A percentile compares a stretch with the other conserved stretches of the same genome.
Conservation (phyloP, 2,113 vertebrate genomes). For the Mandrillus leucophaeus region DNA sequence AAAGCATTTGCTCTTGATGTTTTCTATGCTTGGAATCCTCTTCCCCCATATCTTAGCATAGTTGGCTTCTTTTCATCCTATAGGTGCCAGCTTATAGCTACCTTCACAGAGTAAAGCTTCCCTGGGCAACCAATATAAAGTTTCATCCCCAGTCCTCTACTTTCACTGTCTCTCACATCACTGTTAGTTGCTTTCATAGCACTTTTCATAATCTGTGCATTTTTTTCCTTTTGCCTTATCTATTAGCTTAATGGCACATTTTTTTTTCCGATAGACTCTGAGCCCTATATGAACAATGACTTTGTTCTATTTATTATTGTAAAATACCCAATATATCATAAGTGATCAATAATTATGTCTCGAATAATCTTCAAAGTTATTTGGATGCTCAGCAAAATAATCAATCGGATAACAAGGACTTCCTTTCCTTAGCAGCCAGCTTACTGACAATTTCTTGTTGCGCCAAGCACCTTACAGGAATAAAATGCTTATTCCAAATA, state of each 20-base stretch:
- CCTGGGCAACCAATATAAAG: not conserved
- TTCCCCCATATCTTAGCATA: not conserved
- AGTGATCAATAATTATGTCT: too few species aligned
- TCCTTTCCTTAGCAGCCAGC: not conserved
- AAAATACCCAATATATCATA: too few species aligned
- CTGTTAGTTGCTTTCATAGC: not conserved
- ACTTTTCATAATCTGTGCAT: not conserved
- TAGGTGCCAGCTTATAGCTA: not conserved
- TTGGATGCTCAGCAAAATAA: too few species aligned
- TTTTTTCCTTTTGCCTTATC: not conserved
- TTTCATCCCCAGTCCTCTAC: not conserved
- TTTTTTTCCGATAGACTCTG: too few species aligned
- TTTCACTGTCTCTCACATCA: not conserved
- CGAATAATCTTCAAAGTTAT: too few species aligned
- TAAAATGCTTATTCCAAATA: not conserved
- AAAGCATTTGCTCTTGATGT: not conserved
- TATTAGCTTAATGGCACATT: not conserved
- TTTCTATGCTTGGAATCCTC: not conserved
- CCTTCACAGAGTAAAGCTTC: not conserved
- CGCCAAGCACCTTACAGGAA: not conserved
- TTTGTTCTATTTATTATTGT: too few species aligned
- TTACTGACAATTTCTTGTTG: not conserved
- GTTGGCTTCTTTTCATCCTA: not conserved
- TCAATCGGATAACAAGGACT: not conserved
- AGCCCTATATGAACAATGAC: too few species aligned